Base-by-base conservation (phyloP, 1,140 invertebrate genomes). In the Procambarus virginalis region DNA sequence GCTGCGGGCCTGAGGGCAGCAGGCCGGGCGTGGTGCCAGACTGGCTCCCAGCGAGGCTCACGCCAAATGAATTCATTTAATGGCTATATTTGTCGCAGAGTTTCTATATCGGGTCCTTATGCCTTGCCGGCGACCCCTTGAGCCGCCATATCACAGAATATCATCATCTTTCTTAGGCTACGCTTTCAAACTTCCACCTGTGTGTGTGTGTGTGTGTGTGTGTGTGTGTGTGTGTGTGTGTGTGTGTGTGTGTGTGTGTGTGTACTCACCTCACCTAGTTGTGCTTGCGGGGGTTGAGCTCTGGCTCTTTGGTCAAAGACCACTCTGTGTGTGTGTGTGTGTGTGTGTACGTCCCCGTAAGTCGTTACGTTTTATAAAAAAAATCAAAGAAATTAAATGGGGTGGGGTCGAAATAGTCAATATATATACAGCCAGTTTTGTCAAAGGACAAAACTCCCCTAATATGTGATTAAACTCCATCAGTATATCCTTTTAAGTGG, bases 21-120 rank as follows among this genome's bases (percentile, higher is more conserved):
- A 6, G 68, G n/a, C 5, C 34, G n/a, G 68, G 68, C 68, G 68
- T 20, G n/a, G 6, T 6, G 68, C 68, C 68, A 73, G 68, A 6
- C 68, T 73, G 6, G 22, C 2, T 34, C n/a, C n/a, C 1, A 6
- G 64, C n/a, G 68, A 73, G 6, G 20, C 68, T 34, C 68, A 22
- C 68, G 68, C 68, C 68, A 73, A 73, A 73, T 73, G 68, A 73
- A 73, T 34, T 34, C 68, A 73, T 73, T 73, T 73, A 73, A 73
- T 73, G 22, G 22, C 68, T 73, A 73, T 73, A 73, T 73, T 73
- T 73, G 68, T 34, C 68, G n/a, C n/a, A 73, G n/a, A 34, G 68
- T 34, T 73, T 73, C 68, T 34, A 73, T 34, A 73, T 73, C 68
- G 34, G 68, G 5, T 73, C 68, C 8, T 73, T 73, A 34, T 73